Evolutionary conservation across 2,888 invertebrate genomes (phyloP).

Genomic region (Leucophora obtusa): DNA sequence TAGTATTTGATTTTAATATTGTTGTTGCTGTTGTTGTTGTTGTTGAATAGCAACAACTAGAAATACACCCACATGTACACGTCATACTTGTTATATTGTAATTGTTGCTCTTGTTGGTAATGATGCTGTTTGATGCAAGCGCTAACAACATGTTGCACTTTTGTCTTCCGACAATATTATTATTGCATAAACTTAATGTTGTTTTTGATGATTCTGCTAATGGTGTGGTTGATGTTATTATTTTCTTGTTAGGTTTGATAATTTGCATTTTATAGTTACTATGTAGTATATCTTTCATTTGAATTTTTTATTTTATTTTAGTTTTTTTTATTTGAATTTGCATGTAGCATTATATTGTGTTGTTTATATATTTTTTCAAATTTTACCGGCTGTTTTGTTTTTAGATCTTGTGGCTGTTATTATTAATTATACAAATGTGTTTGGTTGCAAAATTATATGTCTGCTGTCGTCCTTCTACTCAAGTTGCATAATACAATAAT

Average conservation of each 20-base stretch:
- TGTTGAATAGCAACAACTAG: constrained; percentile 51
- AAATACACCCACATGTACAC: constrained; percentile 54
- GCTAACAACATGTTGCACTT: constrained; percentile 64
- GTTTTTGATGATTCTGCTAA: background rate
- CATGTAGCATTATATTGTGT: background rate
- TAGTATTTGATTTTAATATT: constrained; percentile 25
- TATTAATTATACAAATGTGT: constrained; percentile 51
- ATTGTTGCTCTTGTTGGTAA: constrained; percentile 58
- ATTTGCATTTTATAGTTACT: background rate
- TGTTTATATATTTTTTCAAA: no score
- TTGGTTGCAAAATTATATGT: constrained; percentile 57
- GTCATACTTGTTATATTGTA: constrained; percentile 59
- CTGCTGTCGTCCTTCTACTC: constrained; percentile 58
- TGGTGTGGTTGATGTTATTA: background rate
- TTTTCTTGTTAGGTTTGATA: background rate
- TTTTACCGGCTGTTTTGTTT: constrained; percentile 43
- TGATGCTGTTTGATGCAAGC: constrained; percentile 41
- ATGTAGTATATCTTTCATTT: background rate
- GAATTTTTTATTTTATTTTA: background rate
- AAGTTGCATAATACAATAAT: constrained; percentile 66
- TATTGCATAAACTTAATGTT: constrained; percentile 30
- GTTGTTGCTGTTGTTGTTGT: background rate
- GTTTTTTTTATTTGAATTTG: background rate
- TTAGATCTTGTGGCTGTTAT: constrained; percentile 42
- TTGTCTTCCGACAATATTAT: constrained; percentile 56